These are phyloP conservation scores for Todus mexicanus DNA, from an alignment of 2,797 vertebrate genomes.

Conservation along the genomic window DNA sequence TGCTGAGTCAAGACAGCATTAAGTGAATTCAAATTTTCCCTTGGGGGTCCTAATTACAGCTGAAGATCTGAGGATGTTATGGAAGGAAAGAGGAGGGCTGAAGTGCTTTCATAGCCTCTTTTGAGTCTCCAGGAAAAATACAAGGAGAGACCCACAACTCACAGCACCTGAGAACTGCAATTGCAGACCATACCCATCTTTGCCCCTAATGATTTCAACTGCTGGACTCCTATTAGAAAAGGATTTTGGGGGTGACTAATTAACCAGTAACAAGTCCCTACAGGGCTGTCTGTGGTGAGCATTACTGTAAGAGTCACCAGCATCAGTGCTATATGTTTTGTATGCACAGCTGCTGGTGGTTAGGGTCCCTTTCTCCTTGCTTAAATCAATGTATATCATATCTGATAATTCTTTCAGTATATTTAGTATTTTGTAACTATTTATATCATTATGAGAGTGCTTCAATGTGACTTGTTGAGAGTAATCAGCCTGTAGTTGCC, in stretches of 20 bases:
- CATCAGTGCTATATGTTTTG: not conserved
- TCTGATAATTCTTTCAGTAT: not conserved
- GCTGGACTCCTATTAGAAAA: not conserved
- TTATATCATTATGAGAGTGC: not conserved
- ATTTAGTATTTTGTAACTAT: not conserved
- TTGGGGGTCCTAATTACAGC: not conserved
- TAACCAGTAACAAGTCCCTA: not conserved
- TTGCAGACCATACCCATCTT: not conserved
- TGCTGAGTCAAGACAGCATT: slow-evolving; percentile 36
- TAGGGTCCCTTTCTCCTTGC: not conserved
- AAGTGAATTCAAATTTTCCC: not conserved
- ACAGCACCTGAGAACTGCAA: not conserved
- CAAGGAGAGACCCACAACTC: not conserved
- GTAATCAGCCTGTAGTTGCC: not conserved
- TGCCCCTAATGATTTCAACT: not conserved
- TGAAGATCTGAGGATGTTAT: not conserved
- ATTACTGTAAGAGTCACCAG: not conserved
- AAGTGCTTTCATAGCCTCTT: not conserved
- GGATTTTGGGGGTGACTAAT: not conserved
- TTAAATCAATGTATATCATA: not conserved
- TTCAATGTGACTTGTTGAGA: not conserved
- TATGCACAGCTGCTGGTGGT: not conserved
- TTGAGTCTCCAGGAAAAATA: not conserved
- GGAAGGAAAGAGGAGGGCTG: not conserved
- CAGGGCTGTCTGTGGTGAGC: not conserved